Base-by-base conservation (phyloP, 2,113 vertebrate species). In the Drymodes brunneopygia region DNA sequence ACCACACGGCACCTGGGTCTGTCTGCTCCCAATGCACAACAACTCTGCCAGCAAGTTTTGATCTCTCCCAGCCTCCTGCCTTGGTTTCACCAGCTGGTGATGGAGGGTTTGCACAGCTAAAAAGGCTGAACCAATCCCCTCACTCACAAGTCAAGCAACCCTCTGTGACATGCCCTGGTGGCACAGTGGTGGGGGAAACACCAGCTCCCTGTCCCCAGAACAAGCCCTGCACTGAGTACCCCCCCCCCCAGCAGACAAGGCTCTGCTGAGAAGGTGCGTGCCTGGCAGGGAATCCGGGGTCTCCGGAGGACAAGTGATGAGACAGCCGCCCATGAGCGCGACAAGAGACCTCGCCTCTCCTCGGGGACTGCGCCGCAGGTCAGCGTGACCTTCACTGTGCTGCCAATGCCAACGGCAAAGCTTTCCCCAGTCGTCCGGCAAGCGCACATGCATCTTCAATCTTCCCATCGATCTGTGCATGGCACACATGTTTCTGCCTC, bases 391-490 rank as follows among this genome's bases (percentile, higher is more conserved):
- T 97, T 96, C 96, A 94, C 82, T 88, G 84, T 4, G 88, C 91
- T 95, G 96, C 94, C 69, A 48, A 61, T 92, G 97, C 96, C 97
- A 95, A 94, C 56, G n/a, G 92, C 95, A 95, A 86, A 95, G 86
- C 91, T 90, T 92, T 86, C 86, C 92, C 82, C 58, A 70, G 92
- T 44, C 80, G 94, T 96, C 95, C 95, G 0, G 96, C 92, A n/a
- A 95, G 75, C n/a, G 6, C 95, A 91, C 95, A 86, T 58, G 22
- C 90, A 72, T 93, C 97, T 93, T 96, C 96, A 95, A 96, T 95
- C 96, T 96, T 93, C 83, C 80, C 94, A 96, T 96, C 94, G 96
- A 94, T 97, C 94, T 31, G 94, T 96, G 88, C 95, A 58, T 96
- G 96, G 94, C 90, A 93, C 92, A 95, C 93, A 94, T 96, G 85